These are phyloP conservation scores for Hyperopisus bebe DNA, from an alignment of 2,113 vertebrate genomes.

Conservation along the genomic window DNA sequence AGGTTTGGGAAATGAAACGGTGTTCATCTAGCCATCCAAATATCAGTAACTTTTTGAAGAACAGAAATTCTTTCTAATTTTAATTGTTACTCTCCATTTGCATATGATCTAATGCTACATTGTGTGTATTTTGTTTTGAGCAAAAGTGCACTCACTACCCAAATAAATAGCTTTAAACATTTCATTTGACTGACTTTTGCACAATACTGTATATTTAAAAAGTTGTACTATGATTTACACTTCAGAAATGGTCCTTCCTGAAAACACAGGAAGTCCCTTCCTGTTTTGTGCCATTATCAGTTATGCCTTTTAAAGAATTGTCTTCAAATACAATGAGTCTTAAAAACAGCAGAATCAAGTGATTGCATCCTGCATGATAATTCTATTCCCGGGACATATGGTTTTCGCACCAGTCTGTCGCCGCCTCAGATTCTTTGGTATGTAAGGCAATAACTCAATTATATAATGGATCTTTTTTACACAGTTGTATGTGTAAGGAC, in stretches of 20 bases:
- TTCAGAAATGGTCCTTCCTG: slow-evolving; percentile 31
- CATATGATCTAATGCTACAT: background rate
- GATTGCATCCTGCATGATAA: background rate
- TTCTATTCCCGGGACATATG: background rate
- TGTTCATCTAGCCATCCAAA: background rate
- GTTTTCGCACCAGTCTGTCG: background rate
- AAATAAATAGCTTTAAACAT: background rate
- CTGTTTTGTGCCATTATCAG: slow-evolving; percentile 31
- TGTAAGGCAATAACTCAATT: background rate
- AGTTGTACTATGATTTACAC: background rate
- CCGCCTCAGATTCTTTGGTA: background rate
- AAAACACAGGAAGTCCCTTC: slow-evolving; percentile 34
- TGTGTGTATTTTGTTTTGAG: background rate
- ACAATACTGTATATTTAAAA: background rate
- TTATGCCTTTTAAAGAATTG: slow-evolving; percentile 16
- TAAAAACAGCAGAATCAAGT: background rate
- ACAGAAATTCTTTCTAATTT: background rate
- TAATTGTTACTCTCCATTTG: background rate
- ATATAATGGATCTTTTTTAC: background rate
- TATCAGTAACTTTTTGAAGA: background rate
- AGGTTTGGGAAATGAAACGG: background rate
- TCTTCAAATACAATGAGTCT: background rate
- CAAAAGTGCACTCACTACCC: background rate
- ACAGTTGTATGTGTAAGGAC: background rate
- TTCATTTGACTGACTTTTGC: background rate